Percentiles rank a stretch among this genome's conserved stretches.
Evolutionary conservation across 1,140 invertebrate species (phyloP).

Genomic region (Reticulitermes speratus): DNA sequence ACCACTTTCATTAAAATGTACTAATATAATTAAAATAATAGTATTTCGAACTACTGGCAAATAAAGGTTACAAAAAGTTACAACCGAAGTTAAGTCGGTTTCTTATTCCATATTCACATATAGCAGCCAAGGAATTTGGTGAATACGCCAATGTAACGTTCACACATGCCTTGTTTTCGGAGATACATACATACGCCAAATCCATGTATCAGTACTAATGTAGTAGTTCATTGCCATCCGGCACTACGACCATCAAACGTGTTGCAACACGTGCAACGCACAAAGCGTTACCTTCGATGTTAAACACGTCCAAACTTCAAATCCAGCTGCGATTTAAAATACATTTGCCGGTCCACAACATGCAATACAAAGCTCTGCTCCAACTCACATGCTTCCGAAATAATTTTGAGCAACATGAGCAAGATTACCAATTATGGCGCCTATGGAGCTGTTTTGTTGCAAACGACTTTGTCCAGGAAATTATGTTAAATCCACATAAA

Average conservation of each 20-base stretch:
- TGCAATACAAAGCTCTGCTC: neutral
- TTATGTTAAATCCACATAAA: slow-evolving; percentile 20
- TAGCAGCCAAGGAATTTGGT: no score
- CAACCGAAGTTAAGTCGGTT: no score
- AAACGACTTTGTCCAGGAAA: neutral
- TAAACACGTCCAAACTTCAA: neutral
- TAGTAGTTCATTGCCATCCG: neutral
- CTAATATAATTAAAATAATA: no score
- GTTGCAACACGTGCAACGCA: neutral
- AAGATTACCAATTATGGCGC: neutral
- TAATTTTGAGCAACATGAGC: neutral
- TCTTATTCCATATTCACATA: no score
- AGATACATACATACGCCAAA: neutral
- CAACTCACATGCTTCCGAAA: neutral
- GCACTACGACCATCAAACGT: neutral
- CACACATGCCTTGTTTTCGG: neutral
- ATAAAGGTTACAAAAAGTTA: no score
- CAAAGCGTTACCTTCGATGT: neutral
- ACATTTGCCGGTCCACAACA: neutral
- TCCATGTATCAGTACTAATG: neutral
- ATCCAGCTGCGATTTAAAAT: neutral
- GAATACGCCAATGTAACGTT: no score
- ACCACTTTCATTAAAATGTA: no score
- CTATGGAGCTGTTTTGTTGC: neutral
- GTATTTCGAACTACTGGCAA: no score